These are phyloP conservation scores for Cyclophora punctaria DNA, from an alignment of 2,888 invertebrate species.

Conservation along the genomic window DNA sequence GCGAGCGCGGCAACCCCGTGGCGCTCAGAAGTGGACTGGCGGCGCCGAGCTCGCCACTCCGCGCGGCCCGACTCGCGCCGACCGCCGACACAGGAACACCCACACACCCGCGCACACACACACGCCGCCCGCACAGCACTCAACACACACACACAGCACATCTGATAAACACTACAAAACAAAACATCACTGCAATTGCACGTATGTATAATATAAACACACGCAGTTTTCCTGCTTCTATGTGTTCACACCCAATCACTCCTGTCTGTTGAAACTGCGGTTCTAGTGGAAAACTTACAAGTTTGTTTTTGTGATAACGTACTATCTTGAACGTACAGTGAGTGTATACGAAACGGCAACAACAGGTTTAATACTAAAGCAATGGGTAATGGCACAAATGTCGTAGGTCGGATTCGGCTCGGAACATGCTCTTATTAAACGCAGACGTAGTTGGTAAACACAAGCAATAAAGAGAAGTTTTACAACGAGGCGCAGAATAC, in stretches of 20 bases:
- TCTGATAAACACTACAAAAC: constrained; percentile 69
- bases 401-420: constrained; percentile 22
- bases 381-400: constrained; percentile 24
- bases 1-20: constrained; percentile 57
- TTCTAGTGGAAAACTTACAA: constrained; percentile 7
- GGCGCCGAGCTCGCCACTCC: constrained; percentile 35
- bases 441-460: constrained; percentile 31
- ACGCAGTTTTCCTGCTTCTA: constrained; percentile 32
- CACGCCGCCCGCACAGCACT: constrained; percentile 31
- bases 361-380: constrained; percentile 25
- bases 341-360: constrained; percentile 13
- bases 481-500: constrained; percentile 25
- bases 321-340: not conserved
- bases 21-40: constrained; percentile 65
- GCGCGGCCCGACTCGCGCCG: constrained; percentile 35
- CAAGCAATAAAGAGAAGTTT: constrained; percentile 30
- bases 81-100: constrained; percentile 53
- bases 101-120: constrained; percentile 39
- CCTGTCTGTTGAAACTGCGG: constrained; percentile 2
- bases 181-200: constrained; percentile 61
- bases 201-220: constrained; percentile 30
- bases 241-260: constrained; percentile 19
- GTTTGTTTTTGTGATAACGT: constrained; percentile 12
- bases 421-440: constrained; percentile 13
- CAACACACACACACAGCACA: constrained; percentile 31